Evolutionary conservation across 2,113 vertebrate genomes (phyloP).

Genomic region (Chamaea fasciata): DNA sequence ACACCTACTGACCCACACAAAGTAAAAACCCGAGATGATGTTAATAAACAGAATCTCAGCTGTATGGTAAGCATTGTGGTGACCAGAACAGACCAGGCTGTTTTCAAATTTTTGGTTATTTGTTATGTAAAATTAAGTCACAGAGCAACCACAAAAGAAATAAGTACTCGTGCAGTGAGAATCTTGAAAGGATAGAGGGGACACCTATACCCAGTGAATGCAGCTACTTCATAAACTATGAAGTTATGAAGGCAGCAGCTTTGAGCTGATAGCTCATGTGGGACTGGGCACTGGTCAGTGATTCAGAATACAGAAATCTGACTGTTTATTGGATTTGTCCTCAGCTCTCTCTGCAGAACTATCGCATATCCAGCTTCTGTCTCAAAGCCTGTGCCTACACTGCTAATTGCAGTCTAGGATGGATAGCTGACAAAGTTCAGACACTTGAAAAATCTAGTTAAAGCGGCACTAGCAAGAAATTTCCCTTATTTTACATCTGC

Average conservation of each 20-base stretch:
- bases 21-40: neutral
- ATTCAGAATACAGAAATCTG: neutral
- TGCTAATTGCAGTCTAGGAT: neutral
- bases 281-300: neutral
- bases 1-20: neutral
- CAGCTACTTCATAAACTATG: neutral
- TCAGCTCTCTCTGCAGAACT: neutral
- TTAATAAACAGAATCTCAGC: neutral
- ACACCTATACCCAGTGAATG: neutral
- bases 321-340: neutral
- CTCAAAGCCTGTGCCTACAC: neutral
- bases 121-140: neutral
- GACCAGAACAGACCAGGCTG: neutral
- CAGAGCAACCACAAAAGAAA: neutral
- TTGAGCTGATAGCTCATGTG: neutral
- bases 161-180: accelerated
- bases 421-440: neutral
- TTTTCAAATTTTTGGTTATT: neutral
- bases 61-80: neutral
- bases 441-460: neutral
- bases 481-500: neutral
- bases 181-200: neutral
- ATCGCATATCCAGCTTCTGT: neutral
- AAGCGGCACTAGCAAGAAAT: neutral
- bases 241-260: neutral